Evolutionary conservation across 2,797 vertebrate genomes (phyloP).

Genomic region (Adrianichthys oophorus): DNA sequence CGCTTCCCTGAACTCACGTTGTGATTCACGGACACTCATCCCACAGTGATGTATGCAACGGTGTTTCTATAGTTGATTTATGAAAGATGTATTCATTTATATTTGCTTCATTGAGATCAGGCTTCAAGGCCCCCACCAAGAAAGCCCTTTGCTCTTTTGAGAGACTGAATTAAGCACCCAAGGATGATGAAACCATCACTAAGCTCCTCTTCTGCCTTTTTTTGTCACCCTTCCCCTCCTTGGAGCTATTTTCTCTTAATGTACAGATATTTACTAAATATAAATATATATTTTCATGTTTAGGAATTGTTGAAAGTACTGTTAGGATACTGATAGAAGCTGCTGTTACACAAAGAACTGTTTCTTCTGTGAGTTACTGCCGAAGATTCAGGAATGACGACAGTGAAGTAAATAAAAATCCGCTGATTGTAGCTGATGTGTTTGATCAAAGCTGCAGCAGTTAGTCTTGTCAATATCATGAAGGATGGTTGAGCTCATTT

Average conservation of each 20-base stretch:
- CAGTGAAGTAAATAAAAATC: background rate
- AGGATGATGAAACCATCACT: background rate
- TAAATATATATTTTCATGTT: constrained; percentile 50
- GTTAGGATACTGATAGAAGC: background rate
- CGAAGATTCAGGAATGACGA: background rate
- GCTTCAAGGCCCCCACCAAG: background rate
- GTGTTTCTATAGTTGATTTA: background rate
- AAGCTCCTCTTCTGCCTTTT: constrained; percentile 34
- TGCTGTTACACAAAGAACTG: constrained; percentile 24
- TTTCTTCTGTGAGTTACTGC: background rate
- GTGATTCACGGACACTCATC: constrained; percentile 2
- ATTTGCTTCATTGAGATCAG: constrained; percentile 13
- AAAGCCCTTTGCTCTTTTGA: background rate
- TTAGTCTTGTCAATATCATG: background rate
- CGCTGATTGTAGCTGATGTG: background rate
- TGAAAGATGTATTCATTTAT: constrained; percentile 5
- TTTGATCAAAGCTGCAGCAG: constrained; percentile 1
- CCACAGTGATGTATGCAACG: background rate
- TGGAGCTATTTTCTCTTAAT: constrained; percentile 35
- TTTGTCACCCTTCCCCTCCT: constrained; percentile 8
- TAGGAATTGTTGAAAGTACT: constrained; percentile 37
- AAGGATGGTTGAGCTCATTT: background rate
- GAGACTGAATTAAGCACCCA: constrained; percentile 3
- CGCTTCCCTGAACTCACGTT: constrained; percentile 9
- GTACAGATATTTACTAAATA: constrained; percentile 38